Base-by-base conservation (phyloP, 2,888 invertebrate genomes). In the Eurytoma californica region DNA sequence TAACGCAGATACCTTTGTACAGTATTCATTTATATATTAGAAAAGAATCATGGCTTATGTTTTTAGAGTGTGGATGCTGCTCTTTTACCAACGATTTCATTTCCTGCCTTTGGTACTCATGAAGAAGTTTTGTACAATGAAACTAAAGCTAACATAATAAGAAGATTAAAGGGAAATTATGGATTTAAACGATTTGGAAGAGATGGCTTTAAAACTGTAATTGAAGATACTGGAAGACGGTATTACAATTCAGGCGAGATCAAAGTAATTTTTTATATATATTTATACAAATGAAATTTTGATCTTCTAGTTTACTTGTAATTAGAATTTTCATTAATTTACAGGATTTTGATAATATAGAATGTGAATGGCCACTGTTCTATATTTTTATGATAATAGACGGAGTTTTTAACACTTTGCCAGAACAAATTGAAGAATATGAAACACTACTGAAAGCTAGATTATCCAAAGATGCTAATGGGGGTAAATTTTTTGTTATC, bases 351-450 rank as follows among this genome's bases (percentile, higher is more conserved):
- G 98, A 99, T 87, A 96, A 96, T 61, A 93, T 99, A 16, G 99
- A 99, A 91, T 97, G 97, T 83, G 98, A 99, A 90, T 99, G 99
- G 98, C 99, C 99, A 0, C 90, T 99, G 69, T 98, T 99, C 91
- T 97, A 96, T 87, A 95, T 98, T 61, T 96, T 95, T 89, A 96
- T 99, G 95, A 96, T 98, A 67, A 97, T 99, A 84, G 98, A 99
- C 90, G 98, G 98, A 13, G 96, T 97, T 68, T 97, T 97, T 88
- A 95, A 95, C 86, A 94, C 95, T 20, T 91, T 96, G 82, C 95
- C 96, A 3, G 96, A 97, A 72, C 97, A 98, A 92, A 95, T 97
- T n/a, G 95, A 96, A 82, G 95, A 97, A 88, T 99, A 97, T 90
- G 96, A 97, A 90, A 94, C 94, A 83, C 92, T 97, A 82, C 91